A percentile compares a stretch with the other conserved stretches of the same genome.
Evolutionary conservation across 2,888 invertebrate genomes (phyloP).

Genomic region (Eucera pruinosa): DNA sequence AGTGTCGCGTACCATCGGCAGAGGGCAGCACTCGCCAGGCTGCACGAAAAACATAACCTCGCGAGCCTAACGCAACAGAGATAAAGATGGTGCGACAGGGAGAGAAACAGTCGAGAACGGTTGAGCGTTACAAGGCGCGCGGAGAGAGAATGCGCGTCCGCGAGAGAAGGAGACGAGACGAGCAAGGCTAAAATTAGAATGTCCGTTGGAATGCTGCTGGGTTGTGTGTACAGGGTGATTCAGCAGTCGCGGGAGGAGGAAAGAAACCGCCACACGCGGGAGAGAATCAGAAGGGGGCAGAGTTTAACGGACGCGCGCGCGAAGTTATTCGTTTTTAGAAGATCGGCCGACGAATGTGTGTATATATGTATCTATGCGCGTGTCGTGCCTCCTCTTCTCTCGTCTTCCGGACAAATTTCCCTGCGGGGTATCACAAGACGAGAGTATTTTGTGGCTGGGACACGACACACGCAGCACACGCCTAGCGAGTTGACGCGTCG

Average conservation of each 20-base stretch:
- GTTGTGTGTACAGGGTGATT: constrained; percentile 74
- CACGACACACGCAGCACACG: too few species aligned
- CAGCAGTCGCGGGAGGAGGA: constrained; percentile 60
- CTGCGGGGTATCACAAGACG: too few species aligned
- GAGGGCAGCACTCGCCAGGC: constrained; percentile 64
- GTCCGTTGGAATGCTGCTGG: constrained; percentile 78
- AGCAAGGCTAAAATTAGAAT: constrained; percentile 80
- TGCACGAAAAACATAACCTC: constrained; percentile 60
- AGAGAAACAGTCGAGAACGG: constrained; percentile 16
- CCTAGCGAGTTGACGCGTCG: background rate
- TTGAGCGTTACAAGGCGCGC: constrained; percentile 28
- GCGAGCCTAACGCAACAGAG: constrained; percentile 44
- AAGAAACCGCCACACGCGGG: constrained; percentile 15
- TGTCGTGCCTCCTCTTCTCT: too few species aligned
- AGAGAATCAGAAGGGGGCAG: constrained; percentile 19
- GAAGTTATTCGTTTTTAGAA: constrained; percentile 37
- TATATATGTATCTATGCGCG: too few species aligned
- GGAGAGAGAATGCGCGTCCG: constrained; percentile 24
- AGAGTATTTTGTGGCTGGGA: too few species aligned
- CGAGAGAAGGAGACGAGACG: constrained; percentile 55
- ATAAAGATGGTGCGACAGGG: constrained; percentile 8
- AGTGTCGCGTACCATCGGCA: constrained; percentile 65
- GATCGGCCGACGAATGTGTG: constrained; percentile 28
- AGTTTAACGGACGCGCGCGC: constrained; percentile 47
- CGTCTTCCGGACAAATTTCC: constrained; percentile 35